Conservation (phyloP, 2,113 vertebrate species). For the Caloenas nicobarica region DNA sequence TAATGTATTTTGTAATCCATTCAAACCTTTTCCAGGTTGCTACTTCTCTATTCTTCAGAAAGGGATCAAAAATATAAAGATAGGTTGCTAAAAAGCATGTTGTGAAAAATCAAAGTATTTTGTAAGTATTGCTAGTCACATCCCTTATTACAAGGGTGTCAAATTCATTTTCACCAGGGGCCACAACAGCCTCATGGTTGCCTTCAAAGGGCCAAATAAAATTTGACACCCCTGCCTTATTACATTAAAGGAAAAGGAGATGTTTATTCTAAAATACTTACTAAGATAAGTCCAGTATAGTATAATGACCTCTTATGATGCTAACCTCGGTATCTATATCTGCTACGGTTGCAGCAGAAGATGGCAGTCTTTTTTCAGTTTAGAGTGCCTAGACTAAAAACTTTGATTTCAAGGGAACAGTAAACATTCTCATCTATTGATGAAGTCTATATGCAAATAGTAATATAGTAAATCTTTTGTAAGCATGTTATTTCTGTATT, state of each 20-base stretch:
- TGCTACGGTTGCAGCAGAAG: slow-evolving; percentile 38
- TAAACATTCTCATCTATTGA: slow-evolving; percentile 25
- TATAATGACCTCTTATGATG: not conserved
- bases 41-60: not conserved
- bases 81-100: not conserved
- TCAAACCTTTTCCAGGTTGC: not conserved
- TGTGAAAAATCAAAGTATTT: not conserved
- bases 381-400: not conserved
- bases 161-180: too few species aligned
- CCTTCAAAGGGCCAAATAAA: too few species aligned
- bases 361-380: slow-evolving; percentile 56
- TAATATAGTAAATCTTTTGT: slow-evolving; percentile 56
- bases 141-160: not conserved
- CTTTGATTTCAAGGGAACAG: slow-evolving; percentile 21
- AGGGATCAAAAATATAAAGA: not conserved
- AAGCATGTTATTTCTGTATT: slow-evolving; percentile 54
- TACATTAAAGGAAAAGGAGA: not conserved
- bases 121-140: not conserved
- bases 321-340: not conserved
- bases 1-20: not conserved
- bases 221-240: too few species aligned
- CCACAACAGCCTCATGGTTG: too few species aligned
- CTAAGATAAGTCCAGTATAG: not conserved
- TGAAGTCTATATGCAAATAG: slow-evolving; percentile 43
- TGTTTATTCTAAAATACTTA: not conserved